Evolutionary conservation across 2,113 vertebrate species (phyloP), one percentile per base, ranked within the genome.

Genomic region (Lampris incognitus): DNA sequence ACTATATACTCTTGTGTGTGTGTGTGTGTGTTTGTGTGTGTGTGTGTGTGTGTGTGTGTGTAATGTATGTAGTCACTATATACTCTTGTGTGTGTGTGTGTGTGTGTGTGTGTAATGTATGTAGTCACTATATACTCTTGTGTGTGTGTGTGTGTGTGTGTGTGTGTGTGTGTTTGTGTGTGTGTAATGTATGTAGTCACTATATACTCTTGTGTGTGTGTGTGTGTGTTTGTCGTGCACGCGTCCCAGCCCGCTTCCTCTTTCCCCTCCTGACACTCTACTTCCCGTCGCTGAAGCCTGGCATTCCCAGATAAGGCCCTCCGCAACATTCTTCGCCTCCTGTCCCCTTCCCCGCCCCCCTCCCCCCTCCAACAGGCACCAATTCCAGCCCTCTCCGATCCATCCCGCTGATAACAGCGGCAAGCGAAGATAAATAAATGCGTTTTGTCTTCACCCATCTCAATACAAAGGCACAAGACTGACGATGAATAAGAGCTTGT

Each of bases 271-370:
- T 88, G 91, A 88, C 87, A 86, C 83, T 85, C 79, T 81, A 89
- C 91, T 94, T 94, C 93, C 94, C 76, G 83, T 92, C 87, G 69
- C 55, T 59, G 88, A 72, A 62, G 92, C 89, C 93, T 94, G 94
- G 87, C 37, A 69, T 86, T 91, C 81, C 87, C 86, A 93, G 94
- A 95, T 95, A 95, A 95, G 93, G 79, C 82, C 87, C 78, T 78
- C 72, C 81, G 85, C 83, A 66, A 82, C 77, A 86, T 91, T 87
- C 86, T 83, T 85, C 78, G 24, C 83, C 87, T 91, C 90, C 90
- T 88, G 86, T 81, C 79, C 61, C 76, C 51, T n/a, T 55, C 24
- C 24, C 3, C 11, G 9, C 55, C 44, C 4, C 69, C 51, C 74
- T 63, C 76, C 71, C 83, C 38, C 10, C 80, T 80, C 76, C 78